A percentile compares a stretch with the other conserved stretches of the same genome.
phyloP scores from a whole-genome alignment of 2,797 vertebrate genomes.

The Gallinago solitaria region DNA sequence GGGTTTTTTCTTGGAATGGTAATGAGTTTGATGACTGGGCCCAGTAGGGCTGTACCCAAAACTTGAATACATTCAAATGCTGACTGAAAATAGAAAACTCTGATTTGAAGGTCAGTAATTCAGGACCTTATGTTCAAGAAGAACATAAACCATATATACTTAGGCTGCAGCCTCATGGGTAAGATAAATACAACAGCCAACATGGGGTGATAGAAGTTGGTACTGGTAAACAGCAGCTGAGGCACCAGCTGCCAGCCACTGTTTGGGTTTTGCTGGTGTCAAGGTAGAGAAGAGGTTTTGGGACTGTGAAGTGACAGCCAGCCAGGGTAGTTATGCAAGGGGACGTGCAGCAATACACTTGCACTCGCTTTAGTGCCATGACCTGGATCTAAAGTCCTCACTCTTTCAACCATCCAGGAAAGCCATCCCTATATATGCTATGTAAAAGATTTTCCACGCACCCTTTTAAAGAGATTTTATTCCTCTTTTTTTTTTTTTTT shows the following conservation, averaged over 20 bases:
- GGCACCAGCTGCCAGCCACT: background rate
- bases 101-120: background rate
- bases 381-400: background rate
- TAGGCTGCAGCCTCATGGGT: background rate
- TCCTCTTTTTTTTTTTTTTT: background rate
- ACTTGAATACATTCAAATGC: background rate
- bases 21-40: background rate
- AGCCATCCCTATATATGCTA: background rate
- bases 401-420: background rate
- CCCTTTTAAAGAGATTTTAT: background rate
- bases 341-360: background rate
- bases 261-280: background rate
- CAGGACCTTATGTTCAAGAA: background rate
- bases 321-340: background rate
- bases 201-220: background rate
- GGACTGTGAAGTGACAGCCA: background rate
- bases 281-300: background rate
- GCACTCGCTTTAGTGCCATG: background rate
- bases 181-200: background rate
- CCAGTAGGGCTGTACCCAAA: background rate
- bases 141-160: background rate
- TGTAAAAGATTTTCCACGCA: background rate
- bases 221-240: background rate
- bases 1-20: background rate
- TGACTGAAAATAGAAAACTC: background rate